Conservation (phyloP, 2,113 vertebrate species). For the Mystacornis crossleyi region DNA sequence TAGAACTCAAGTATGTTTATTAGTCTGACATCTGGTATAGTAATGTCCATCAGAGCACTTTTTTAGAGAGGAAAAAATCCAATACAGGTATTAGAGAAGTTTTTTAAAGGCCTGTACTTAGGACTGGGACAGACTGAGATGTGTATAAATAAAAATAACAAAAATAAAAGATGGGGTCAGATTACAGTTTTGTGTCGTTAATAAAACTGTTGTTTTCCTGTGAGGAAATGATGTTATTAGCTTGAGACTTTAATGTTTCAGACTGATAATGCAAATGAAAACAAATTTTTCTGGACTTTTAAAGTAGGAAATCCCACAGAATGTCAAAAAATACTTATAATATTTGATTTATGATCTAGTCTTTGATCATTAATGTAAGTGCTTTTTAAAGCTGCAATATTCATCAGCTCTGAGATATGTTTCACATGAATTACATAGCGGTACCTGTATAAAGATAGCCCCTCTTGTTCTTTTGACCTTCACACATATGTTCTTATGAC, state of each 20-base stretch:
- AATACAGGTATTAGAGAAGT: neutral
- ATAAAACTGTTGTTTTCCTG: neutral
- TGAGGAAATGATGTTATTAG: neutral
- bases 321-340: neutral
- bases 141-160: neutral
- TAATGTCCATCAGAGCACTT: neutral
- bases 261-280: neutral
- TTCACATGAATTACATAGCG: neutral
- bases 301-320: neutral
- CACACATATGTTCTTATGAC: neutral
- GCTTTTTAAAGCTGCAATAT: neutral
- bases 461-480: neutral
- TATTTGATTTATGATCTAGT: neutral
- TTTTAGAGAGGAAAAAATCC: neutral
- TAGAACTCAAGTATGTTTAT: neutral
- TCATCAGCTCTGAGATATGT: neutral
- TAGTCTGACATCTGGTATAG: neutral
- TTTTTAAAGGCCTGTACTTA: neutral
- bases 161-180: neutral
- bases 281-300: neutral
- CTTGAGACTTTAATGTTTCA: neutral
- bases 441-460: neutral
- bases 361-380: neutral
- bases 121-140: neutral
- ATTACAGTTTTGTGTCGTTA: neutral